Percentiles rank a stretch among this genome's conserved stretches.
phyloP scores from a whole-genome alignment of 23 tunicate genomes.

The Ciona savignyi region DNA sequence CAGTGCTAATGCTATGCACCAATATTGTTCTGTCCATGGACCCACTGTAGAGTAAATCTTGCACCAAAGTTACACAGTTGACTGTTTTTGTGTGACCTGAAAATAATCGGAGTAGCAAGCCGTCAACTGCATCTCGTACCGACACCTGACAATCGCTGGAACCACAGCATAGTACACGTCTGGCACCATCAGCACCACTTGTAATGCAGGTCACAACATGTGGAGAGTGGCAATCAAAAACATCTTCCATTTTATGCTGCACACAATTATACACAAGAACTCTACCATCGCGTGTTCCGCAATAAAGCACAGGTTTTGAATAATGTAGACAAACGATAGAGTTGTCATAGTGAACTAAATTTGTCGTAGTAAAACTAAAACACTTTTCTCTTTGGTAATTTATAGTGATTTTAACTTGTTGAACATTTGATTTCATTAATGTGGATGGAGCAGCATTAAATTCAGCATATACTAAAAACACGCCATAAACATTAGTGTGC shows the following conservation, averaged over 20 bases:
- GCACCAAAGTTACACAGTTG: conserved; percentile 39
- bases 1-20: conserved; percentile 45
- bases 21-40: conserved; percentile 44
- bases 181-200: conserved; percentile 52
- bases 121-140: conserved; percentile 45
- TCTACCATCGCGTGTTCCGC: conserved; percentile 42
- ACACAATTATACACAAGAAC: conserved; percentile 15
- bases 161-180: conserved; percentile 59
- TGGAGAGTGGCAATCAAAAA: conserved; percentile 60
- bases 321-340: neutral
- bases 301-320: conserved; percentile 9
- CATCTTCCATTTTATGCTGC: conserved; percentile 4
- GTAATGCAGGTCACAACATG: conserved; percentile 42
- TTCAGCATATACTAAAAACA: neutral
- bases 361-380: neutral
- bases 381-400: neutral
- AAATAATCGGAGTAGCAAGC: conserved; percentile 32
- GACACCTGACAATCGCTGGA: conserved; percentile 47
- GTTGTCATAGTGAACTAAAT: neutral
- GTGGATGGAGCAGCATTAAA: neutral
- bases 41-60: conserved; percentile 52
- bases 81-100: conserved; percentile 53
- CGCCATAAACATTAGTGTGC: neutral
- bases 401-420: neutral
- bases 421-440: neutral